Conservation (phyloP, 2,888 invertebrate genomes). For the Ophion obscuratus region DNA sequence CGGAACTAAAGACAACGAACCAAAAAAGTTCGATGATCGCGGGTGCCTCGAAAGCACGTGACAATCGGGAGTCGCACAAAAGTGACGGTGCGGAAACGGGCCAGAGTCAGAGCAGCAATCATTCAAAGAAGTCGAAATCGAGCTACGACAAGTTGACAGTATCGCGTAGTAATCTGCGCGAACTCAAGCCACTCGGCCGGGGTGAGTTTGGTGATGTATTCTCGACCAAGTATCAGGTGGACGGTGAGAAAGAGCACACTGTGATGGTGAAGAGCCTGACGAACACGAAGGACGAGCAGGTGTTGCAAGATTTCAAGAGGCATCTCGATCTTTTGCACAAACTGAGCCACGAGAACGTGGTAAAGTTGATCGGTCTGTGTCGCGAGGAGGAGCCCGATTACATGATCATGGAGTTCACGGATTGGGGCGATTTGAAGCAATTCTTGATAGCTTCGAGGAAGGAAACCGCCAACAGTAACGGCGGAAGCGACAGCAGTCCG, state of each 20-base stretch:
- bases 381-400: slow-evolving; percentile 94
- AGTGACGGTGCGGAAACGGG: slow-evolving; percentile 89
- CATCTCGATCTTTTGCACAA: slow-evolving; percentile 95
- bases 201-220: slow-evolving; percentile 97
- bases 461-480: slow-evolving; percentile 62
- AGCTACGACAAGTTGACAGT: slow-evolving; percentile 92
- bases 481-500: slow-evolving; percentile 69
- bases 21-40: slow-evolving; percentile 73
- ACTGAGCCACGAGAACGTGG: slow-evolving; percentile 93
- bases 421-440: slow-evolving; percentile 98
- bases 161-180: slow-evolving; percentile 90
- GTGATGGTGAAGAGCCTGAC: slow-evolving; percentile 92
- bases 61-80: slow-evolving; percentile 86
- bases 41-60: slow-evolving; percentile 77
- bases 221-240: slow-evolving; percentile 87
- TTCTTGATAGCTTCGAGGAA: slow-evolving; percentile 88
- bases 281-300: slow-evolving; percentile 91
- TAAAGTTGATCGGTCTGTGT: slow-evolving; percentile 92
- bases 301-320: slow-evolving; percentile 93
- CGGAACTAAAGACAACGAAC: slow-evolving; percentile 83
- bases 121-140: slow-evolving; percentile 87
- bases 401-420: slow-evolving; percentile 95
- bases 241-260: slow-evolving; percentile 84
- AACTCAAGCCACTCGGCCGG: slow-evolving; percentile 88
- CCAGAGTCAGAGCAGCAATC: slow-evolving; percentile 86